These are phyloP conservation scores for Synergus laeviventris DNA, from an alignment of 2,888 invertebrate genomes.

Conservation along the genomic window DNA sequence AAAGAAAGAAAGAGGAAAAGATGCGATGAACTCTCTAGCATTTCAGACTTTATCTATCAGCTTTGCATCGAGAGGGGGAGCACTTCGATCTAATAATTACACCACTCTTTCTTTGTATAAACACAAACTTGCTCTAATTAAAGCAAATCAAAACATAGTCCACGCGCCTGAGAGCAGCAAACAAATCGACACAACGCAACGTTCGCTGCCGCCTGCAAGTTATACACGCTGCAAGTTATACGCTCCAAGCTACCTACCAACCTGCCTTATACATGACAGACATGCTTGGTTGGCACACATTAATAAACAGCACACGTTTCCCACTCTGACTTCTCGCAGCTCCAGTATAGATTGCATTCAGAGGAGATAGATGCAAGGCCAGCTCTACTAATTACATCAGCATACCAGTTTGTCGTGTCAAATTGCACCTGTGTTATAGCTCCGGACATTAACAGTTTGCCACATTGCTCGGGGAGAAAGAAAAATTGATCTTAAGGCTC, in stretches of 20 bases:
- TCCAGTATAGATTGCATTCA: slow-evolving; percentile 49
- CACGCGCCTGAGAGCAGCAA: slow-evolving; percentile 44
- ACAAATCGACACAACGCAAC: slow-evolving; percentile 40
- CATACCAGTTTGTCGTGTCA: slow-evolving; percentile 69
- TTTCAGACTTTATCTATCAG: background rate
- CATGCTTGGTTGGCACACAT: slow-evolving; percentile 68
- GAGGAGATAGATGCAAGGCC: slow-evolving; percentile 59
- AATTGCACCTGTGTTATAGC: slow-evolving; percentile 69
- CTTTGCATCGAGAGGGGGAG: slow-evolving; percentile 56
- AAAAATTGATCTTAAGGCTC: background rate
- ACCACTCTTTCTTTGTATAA: slow-evolving; percentile 65
- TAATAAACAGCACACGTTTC: slow-evolving; percentile 63
- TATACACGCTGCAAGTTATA: slow-evolving; percentile 43
- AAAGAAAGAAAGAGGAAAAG: background rate
- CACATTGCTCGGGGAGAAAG: background rate
- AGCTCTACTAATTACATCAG: slow-evolving; percentile 71
- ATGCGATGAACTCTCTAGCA: too few species aligned
- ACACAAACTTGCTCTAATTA: slow-evolving; percentile 71
- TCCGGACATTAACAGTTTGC: slow-evolving; percentile 42
- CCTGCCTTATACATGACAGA: slow-evolving; percentile 65
- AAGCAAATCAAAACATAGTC: slow-evolving; percentile 63
- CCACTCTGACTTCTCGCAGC: slow-evolving; percentile 42
- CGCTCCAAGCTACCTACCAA: slow-evolving; percentile 57
- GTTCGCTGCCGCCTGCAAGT: slow-evolving; percentile 6
- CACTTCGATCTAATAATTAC: slow-evolving; percentile 62